Evolutionary conservation across 2,888 invertebrate species (phyloP).

Genomic region (Notocelia uddmanniana): DNA sequence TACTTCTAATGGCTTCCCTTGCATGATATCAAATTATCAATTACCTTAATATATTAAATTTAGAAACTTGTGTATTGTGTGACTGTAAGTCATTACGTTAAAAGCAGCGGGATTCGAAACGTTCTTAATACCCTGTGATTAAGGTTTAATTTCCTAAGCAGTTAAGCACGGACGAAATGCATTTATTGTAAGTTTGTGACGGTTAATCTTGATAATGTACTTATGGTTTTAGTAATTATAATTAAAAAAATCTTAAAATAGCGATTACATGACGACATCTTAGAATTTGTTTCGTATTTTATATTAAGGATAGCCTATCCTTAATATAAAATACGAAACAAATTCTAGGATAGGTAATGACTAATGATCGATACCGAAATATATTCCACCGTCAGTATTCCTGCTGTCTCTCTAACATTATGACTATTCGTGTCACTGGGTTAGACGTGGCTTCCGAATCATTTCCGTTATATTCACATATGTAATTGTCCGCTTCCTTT

Average conservation of each 20-base stretch:
- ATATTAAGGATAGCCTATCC: no score
- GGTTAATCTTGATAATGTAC: neutral
- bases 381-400: neutral
- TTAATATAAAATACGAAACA: no score
- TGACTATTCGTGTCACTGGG: slow-evolving; percentile 33
- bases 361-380: neutral
- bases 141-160: slow-evolving; percentile 4
- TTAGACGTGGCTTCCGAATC: slow-evolving; percentile 40
- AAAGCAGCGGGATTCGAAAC: neutral
- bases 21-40: slow-evolving; percentile 38
- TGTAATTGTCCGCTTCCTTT: slow-evolving; percentile 33
- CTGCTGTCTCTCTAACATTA: slow-evolving; percentile 12
- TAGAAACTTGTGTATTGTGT: neutral
- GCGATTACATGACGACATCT: no score
- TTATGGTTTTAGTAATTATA: neutral
- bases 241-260: no score
- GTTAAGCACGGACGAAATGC: neutral
- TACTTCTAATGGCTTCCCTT: slow-evolving; percentile 29
- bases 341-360: no score
- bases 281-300: no score
- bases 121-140: slow-evolving; percentile 6
- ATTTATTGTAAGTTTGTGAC: neutral
- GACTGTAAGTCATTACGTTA: slow-evolving; percentile 20
- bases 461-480: slow-evolving; percentile 28
- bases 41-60: slow-evolving; percentile 35